Evolutionary conservation across 2,113 vertebrate species (phyloP).

Genomic region (Petrocephalus microphthalmus): DNA sequence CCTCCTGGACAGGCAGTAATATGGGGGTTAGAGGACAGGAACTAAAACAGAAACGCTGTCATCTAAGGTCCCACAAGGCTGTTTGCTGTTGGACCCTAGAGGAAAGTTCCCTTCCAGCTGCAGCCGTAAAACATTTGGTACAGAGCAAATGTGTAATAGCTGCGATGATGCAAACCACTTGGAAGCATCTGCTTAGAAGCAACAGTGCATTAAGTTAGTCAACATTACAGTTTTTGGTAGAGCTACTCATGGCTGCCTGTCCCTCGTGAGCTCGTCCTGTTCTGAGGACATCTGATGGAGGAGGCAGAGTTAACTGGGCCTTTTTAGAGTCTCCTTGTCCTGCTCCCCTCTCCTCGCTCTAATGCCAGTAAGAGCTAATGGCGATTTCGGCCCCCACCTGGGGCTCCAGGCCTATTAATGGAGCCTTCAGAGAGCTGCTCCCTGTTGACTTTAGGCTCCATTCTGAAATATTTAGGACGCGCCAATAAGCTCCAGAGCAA

Average conservation of each 20-base stretch:
- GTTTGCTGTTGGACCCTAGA: not conserved
- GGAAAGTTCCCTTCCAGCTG: not conserved
- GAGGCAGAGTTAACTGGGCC: not conserved
- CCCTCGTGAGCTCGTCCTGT: not conserved
- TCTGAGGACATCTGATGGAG: not conserved
- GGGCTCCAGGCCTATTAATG: not conserved
- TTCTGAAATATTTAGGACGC: not conserved
- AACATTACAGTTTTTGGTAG: not conserved
- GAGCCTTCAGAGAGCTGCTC: not conserved
- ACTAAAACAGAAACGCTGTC: not conserved
- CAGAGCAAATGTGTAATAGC: not conserved
- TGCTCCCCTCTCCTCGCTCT: not conserved
- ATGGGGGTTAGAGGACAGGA: slow-evolving; percentile 15
- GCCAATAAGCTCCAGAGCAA: not conserved
- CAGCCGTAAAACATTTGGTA: not conserved
- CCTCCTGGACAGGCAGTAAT: not conserved
- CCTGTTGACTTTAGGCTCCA: not conserved
- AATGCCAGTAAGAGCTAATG: not conserved
- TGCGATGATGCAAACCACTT: not conserved
- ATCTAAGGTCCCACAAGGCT: not conserved
- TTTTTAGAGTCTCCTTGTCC: not conserved
- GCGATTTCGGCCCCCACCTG: not conserved
- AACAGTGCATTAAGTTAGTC: not conserved
- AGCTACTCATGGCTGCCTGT: not conserved
- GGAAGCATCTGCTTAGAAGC: not conserved